Evolutionary conservation across 2,888 invertebrate genomes (phyloP).

Genomic region (Parochlus steinenii): DNA sequence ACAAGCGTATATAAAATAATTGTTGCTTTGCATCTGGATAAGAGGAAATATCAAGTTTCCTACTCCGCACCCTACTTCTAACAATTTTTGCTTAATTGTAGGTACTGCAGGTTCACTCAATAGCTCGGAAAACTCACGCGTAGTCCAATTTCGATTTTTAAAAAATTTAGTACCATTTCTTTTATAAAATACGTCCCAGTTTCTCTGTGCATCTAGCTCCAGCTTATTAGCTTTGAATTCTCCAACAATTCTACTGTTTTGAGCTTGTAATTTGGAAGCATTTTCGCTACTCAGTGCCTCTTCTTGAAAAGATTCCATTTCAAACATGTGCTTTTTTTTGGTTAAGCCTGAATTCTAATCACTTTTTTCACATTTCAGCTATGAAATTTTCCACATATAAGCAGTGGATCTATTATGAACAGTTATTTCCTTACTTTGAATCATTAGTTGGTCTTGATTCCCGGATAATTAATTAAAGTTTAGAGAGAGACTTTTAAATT

Average conservation of each 20-base stretch:
- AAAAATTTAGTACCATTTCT: conserved; percentile 87
- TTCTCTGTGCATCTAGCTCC: conserved; percentile 66
- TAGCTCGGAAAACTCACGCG: conserved; percentile 79
- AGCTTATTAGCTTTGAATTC: conserved; percentile 57
- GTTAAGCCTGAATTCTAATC: too few relatives aligned
- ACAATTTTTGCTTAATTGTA: conserved; percentile 33
- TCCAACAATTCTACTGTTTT: conserved; percentile 45
- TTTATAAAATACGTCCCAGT: conserved; percentile 96
- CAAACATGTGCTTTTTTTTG: too few relatives aligned
- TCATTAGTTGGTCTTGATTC: too few relatives aligned
- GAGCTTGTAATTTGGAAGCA: conserved; percentile 21
- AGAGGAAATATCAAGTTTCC: conserved; percentile 93
- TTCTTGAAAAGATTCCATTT: too few relatives aligned
- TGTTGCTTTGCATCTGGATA: conserved; percentile 51
- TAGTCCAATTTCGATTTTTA: conserved; percentile 93
- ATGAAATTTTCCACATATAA: too few relatives aligned
- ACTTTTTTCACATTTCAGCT: too few relatives aligned
- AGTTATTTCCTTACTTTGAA: too few relatives aligned
- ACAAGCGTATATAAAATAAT: conserved; percentile 67
- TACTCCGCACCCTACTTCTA: conserved; percentile 91
- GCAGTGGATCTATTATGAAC: too few relatives aligned
- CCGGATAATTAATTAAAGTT: not conserved
- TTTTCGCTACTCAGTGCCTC: not conserved
- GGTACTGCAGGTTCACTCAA: conserved; percentile 32
- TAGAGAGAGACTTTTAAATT: not conserved